A percentile compares a stretch with the other conserved stretches of the same genome.
Conservation (phyloP, 2,888 invertebrate species). For the Nomada fabriciana region DNA sequence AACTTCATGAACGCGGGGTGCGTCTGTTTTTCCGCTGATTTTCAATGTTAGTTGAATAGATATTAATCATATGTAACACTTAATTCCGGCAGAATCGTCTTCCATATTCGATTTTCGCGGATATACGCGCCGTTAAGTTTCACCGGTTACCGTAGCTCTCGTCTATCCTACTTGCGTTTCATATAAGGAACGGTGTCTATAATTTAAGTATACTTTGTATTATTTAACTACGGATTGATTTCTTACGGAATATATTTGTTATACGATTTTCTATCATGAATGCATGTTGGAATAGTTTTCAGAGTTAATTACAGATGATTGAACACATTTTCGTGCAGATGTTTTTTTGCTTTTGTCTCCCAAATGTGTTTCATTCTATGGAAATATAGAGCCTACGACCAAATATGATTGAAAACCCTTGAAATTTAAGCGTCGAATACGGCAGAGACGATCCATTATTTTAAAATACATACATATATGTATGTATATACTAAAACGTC, state of each 20-base stretch:
- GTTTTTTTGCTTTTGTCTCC: too few relatives aligned
- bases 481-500: too few relatives aligned
- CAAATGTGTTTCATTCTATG: too few relatives aligned
- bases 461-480: too few relatives aligned
- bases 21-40: background rate
- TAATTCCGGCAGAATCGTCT: conserved; percentile 27
- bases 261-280: too few relatives aligned
- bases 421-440: too few relatives aligned
- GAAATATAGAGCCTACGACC: background rate
- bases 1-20: background rate
- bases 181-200: background rate
- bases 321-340: too few relatives aligned
- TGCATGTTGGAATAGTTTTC: too few relatives aligned
- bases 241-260: too few relatives aligned
- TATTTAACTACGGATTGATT: background rate
- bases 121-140: conserved; percentile 63
- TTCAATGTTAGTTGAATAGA: conserved; percentile 25
- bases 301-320: too few relatives aligned
- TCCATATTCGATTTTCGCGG: conserved; percentile 57
- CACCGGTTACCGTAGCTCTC: conserved; percentile 36
- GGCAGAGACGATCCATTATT: too few relatives aligned
- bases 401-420: too few relatives aligned
- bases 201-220: background rate
- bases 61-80: conserved; percentile 43
- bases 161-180: conserved; percentile 32